These are phyloP conservation scores for Camelus bactrianus DNA, from an alignment of 2,113 vertebrate genomes.

Conservation along the genomic window DNA sequence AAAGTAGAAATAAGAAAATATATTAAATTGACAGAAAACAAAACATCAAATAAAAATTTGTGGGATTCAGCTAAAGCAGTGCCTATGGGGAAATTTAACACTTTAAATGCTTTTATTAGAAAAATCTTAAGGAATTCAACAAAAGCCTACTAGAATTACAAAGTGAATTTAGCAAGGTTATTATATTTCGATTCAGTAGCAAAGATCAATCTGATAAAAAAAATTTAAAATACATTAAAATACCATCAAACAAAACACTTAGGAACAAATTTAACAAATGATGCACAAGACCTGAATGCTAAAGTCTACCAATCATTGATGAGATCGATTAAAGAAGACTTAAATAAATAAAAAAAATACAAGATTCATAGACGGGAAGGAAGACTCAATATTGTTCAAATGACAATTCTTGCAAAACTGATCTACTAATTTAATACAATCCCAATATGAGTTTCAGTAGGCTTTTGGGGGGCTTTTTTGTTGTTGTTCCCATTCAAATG, in stretches of 20 bases:
- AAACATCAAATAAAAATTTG: background rate
- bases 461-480: background rate
- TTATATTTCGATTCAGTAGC: background rate
- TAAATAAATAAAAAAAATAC: background rate
- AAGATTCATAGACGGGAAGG: background rate
- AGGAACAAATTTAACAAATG: background rate
- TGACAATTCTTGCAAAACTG: background rate
- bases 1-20: constrained; percentile 4
- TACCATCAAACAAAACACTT: background rate
- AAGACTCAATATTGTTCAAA: background rate
- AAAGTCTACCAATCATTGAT: background rate
- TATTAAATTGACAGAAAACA: background rate
- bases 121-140: background rate
- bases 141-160: background rate
- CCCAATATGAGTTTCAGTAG: background rate
- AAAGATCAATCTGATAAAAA: background rate
- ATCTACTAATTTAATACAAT: background rate
- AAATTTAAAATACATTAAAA: background rate
- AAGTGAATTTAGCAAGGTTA: background rate
- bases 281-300: background rate
- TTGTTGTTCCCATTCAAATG: background rate
- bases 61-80: background rate
- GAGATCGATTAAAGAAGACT: background rate
- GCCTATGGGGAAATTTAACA: background rate
- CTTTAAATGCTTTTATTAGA: background rate